A percentile compares a stretch with the other conserved stretches of the same genome.
Evolutionary conservation across 2,888 invertebrate genomes (phyloP).

Genomic region (Abrostola triplasia): DNA sequence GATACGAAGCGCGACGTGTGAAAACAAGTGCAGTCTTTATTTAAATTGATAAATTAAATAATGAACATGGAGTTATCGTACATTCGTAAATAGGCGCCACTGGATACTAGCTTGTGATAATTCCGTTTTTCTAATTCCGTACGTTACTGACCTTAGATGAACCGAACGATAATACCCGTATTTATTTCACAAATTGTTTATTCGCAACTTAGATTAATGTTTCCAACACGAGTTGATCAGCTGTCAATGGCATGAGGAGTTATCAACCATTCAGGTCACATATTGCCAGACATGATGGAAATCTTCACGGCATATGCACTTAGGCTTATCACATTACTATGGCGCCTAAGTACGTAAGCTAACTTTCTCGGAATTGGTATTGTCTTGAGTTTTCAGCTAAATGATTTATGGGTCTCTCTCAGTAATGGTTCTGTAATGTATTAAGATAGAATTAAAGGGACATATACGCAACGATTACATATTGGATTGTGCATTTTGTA

Average conservation of each 20-base stretch:
- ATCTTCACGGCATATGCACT: slow-evolving; percentile 10
- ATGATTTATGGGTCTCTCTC: too few relatives aligned
- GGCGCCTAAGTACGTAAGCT: neutral
- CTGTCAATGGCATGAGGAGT: slow-evolving; percentile 55
- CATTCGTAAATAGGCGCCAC: slow-evolving; percentile 78
- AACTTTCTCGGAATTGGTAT: neutral
- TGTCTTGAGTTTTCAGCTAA: too few relatives aligned
- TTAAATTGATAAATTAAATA: slow-evolving; percentile 58
- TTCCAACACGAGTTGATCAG: slow-evolving; percentile 67
- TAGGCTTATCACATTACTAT: neutral
- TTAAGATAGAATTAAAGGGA: neutral
- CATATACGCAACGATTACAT: too few relatives aligned
- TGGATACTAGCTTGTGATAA: slow-evolving; percentile 56
- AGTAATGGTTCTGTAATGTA: neutral
- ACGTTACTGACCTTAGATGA: slow-evolving; percentile 82
- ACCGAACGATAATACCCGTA: slow-evolving; percentile 71
- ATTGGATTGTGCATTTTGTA: too few relatives aligned
- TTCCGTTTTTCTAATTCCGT: slow-evolving; percentile 76
- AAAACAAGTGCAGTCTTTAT: slow-evolving; percentile 55
- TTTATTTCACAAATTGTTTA: slow-evolving; percentile 72
- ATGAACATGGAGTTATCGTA: slow-evolving; percentile 45
- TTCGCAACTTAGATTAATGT: slow-evolving; percentile 59
- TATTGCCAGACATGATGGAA: slow-evolving; percentile 13
- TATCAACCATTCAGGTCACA: slow-evolving; percentile 19
- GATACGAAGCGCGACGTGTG: slow-evolving; percentile 14